Evolutionary conservation across 1,140 invertebrate genomes (phyloP).

Genomic region (Macrostomum lignano): DNA sequence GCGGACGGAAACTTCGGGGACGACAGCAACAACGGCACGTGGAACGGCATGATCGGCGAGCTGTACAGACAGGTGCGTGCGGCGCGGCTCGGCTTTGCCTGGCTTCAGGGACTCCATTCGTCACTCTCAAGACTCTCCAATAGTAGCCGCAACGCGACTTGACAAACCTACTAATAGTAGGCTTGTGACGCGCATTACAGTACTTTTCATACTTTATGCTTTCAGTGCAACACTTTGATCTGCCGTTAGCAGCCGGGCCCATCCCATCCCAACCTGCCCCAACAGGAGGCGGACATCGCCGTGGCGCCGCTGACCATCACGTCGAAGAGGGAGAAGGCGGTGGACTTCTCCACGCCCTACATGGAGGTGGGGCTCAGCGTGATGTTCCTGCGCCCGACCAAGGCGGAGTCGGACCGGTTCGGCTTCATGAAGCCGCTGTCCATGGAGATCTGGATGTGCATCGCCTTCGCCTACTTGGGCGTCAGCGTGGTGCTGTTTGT

Average conservation of each 20-base stretch:
- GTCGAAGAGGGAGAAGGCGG: conserved; percentile 60
- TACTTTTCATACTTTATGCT: too few species aligned
- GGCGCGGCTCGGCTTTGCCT: too few species aligned
- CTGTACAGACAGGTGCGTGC: too few species aligned
- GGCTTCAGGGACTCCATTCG: too few species aligned
- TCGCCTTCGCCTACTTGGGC: conserved; percentile 77
- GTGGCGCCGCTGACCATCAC: conserved; percentile 86
- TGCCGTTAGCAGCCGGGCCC: too few species aligned
- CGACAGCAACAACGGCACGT: conserved; percentile 42
- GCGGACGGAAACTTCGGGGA: conserved; percentile 71
- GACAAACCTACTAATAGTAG: too few species aligned
- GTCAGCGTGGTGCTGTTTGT: conserved; percentile 79
- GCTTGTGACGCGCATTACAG: too few species aligned
- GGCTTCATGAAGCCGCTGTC: conserved; percentile 85
- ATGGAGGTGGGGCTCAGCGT: conserved; percentile 84
- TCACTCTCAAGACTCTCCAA: too few species aligned
- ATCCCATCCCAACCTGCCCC: conserved; percentile 10
- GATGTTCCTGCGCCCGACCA: conserved; percentile 81
- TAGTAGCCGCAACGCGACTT: too few species aligned
- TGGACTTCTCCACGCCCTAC: conserved; percentile 80
- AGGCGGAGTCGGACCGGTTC: conserved; percentile 62
- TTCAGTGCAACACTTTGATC: too few species aligned
- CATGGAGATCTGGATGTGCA: conserved; percentile 84
- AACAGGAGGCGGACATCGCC: conserved; percentile 69
- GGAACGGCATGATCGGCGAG: conserved; percentile 92